These are phyloP conservation scores for Plotosus lineatus DNA, from an alignment of 2,113 vertebrate species.

Conservation along the genomic window DNA sequence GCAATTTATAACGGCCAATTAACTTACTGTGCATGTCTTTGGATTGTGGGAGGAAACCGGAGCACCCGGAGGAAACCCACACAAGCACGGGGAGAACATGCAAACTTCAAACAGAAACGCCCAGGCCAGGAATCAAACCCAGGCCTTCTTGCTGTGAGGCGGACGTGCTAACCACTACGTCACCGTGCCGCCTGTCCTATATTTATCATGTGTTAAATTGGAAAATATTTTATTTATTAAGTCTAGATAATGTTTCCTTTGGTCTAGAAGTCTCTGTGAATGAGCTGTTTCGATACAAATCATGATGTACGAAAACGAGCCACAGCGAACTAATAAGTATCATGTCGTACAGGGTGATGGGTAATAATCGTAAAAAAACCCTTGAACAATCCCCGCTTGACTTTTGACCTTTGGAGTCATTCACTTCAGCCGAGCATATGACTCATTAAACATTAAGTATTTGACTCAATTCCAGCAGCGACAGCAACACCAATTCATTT, in stretches of 20 bases:
- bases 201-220: not conserved
- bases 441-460: constrained; percentile 15
- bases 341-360: not conserved
- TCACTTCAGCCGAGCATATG: not conserved
- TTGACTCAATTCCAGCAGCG: constrained; percentile 18
- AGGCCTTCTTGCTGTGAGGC: too few species aligned
- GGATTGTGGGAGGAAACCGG: too few species aligned
- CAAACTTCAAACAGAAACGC: too few species aligned
- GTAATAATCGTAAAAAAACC: not conserved
- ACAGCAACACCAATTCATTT: constrained; percentile 36
- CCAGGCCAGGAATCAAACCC: too few species aligned
- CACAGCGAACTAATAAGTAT: not conserved
- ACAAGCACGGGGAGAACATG: too few species aligned
- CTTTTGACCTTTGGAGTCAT: not conserved
- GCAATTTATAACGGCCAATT: too few species aligned
- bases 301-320: not conserved
- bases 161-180: too few species aligned
- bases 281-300: not conserved
- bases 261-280: not conserved
- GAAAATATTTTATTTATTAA: not conserved
- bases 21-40: too few species aligned
- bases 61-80: too few species aligned
- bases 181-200: not conserved
- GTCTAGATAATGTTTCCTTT: not conserved
- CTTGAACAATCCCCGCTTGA: not conserved